These are phyloP conservation scores for Eretmocerus hayati DNA, from an alignment of 2,888 invertebrate species.

Conservation along the genomic window DNA sequence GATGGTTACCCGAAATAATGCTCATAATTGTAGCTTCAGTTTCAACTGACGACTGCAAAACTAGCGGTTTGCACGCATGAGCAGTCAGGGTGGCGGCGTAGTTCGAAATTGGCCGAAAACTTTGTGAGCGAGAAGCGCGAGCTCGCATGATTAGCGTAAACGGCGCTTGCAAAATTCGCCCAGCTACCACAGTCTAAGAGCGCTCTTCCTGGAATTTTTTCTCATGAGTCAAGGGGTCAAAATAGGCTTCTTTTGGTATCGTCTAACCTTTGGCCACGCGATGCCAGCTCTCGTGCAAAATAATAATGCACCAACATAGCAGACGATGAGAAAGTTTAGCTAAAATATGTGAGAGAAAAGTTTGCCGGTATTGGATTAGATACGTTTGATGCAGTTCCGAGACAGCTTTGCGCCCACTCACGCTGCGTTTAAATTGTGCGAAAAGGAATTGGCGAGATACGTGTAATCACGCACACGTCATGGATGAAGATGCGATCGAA, in stretches of 20 bases:
- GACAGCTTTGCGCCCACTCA: too few species aligned
- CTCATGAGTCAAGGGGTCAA: constrained; percentile 11
- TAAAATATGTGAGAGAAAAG: neutral
- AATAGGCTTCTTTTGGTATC: too few species aligned
- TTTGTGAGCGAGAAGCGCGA: neutral
- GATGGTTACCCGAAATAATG: too few species aligned
- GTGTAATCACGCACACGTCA: too few species aligned
- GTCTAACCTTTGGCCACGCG: constrained; percentile 19
- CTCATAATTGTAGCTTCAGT: too few species aligned
- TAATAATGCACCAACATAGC: too few species aligned
- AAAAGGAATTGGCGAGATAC: too few species aligned
- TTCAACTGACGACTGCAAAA: too few species aligned
- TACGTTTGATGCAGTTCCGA: too few species aligned
- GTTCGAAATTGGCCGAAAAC: neutral
- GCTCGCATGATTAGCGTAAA: constrained; percentile 11
- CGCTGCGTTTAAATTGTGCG: too few species aligned
- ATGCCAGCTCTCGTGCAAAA: constrained; percentile 11
- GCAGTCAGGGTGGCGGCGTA: neutral
- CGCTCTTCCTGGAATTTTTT: constrained; percentile 7
- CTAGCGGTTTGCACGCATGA: neutral
- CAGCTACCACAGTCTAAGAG: neutral
- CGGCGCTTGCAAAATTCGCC: neutral
- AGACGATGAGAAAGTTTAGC: neutral
- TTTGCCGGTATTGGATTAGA: too few species aligned
- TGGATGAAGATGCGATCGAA: too few species aligned